Conservation (phyloP, 2,888 invertebrate genomes). For the Agrochola litura region DNA sequence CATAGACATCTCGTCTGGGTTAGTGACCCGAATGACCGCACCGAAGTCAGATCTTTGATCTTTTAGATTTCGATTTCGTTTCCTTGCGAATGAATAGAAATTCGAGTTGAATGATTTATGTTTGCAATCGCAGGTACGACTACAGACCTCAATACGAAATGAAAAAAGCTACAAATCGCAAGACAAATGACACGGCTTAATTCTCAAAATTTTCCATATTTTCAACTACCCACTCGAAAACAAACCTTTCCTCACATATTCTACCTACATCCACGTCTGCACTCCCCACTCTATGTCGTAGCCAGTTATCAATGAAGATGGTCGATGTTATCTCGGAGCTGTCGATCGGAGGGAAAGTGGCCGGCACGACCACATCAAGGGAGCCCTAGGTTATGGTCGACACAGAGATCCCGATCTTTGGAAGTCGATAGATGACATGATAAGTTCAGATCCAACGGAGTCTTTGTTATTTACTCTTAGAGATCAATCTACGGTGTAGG, state of each 20-base stretch:
- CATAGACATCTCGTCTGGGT: conserved; percentile 42
- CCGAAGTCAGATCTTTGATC: conserved; percentile 15
- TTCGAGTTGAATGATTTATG: neutral
- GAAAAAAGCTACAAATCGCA: neutral
- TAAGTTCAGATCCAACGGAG: conserved; percentile 17
- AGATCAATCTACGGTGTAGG: conserved; percentile 23
- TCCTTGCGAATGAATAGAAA: conserved; percentile 6
- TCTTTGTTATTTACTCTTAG: conserved; percentile 27
- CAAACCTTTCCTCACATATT: conserved; percentile 12
- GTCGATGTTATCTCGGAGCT: conserved; percentile 75
- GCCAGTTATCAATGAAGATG: conserved; percentile 86
- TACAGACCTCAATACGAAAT: neutral
- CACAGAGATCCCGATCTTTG: conserved; percentile 38
- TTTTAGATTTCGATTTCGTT: conserved; percentile 39
- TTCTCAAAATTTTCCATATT: neutral
- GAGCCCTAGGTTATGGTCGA: conserved; percentile 67
- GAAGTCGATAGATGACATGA: conserved; percentile 38
- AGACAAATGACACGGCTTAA: neutral
- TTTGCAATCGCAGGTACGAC: neutral
- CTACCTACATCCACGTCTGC: conserved; percentile 59
- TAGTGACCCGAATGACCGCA: conserved; percentile 29
- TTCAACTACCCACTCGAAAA: neutral
- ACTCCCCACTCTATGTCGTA: conserved; percentile 69
- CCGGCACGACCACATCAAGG: conserved; percentile 60
- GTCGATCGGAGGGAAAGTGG: conserved; percentile 75